Evolutionary conservation across 2,113 vertebrate genomes (phyloP).

Genomic region (Chionis minor): DNA sequence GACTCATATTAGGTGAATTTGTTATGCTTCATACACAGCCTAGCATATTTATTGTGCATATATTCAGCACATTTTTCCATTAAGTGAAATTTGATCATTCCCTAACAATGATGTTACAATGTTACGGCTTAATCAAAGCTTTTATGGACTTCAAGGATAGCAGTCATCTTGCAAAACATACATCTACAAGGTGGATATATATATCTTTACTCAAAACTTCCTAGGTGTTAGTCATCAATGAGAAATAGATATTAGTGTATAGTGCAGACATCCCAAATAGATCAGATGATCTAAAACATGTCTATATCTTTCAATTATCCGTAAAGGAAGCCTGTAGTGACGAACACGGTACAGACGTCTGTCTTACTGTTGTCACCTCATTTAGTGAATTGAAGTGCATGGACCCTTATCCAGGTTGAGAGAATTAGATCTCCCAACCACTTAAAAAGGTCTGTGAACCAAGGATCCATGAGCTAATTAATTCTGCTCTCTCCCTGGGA

Average conservation of each 20-base stretch:
- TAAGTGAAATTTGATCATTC: not conserved
- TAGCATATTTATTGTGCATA: not conserved
- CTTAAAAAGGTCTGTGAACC: not conserved
- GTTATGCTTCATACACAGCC: not conserved
- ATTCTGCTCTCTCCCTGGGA: not conserved
- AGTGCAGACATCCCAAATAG: not conserved
- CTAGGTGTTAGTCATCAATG: not conserved
- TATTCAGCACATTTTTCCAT: not conserved
- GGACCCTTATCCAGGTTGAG: not conserved
- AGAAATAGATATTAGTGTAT: not conserved
- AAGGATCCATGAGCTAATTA: not conserved
- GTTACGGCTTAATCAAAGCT: not conserved
- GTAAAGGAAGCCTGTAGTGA: not conserved
- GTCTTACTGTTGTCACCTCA: not conserved
- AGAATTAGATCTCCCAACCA: not conserved
- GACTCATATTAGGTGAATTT: not conserved
- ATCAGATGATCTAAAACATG: not conserved
- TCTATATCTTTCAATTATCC: not conserved
- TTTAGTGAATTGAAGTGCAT: not conserved
- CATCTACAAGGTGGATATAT: not conserved
- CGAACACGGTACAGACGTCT: accelerated
- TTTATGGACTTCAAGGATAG: not conserved
- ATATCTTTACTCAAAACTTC: not conserved
- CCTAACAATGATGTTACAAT: not conserved
- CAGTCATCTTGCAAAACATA: not conserved